Evolutionary conservation across 2,113 vertebrate species (phyloP), one percentile per base, ranked within the genome.

Genomic region (Engystomops pustulosus): DNA sequence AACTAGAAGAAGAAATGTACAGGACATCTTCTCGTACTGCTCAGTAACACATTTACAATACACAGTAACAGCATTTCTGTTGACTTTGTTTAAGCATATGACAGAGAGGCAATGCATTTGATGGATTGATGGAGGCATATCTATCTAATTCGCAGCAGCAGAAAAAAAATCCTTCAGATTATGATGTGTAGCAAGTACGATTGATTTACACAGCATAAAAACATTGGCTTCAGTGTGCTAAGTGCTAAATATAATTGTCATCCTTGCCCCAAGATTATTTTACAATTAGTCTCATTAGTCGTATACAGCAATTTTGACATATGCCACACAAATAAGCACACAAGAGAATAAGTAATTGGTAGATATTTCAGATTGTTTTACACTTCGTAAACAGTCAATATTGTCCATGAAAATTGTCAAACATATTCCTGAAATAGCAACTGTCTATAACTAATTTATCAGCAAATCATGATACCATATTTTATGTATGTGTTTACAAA

Each of bases 181-280:
- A 75, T 34, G 72, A 53, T 34, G 47, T 75, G 72, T 30, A 75
- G 45, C 51, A 32, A 75, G 47, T 51, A 75, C 72, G 53, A 49
- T 10, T 53, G 45, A 75, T 47, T 75, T 47, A 74, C 71, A 62
- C 58, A 15, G 58, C 6, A 6, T 51, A 30, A 51, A 45, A 27
- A 27, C 41, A 27, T 27, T 7, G 38, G n/a, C 41, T 72, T 14
- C 41, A 25, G 3, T 14, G 20, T 44, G 67, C 68, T 36, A 23
- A 23, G 32, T 45, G 41, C n/a, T 45, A 25, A 41, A 15, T 25
- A 71, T 25, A 71, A 71, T 45, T 71, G 69, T 71, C 5, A 45
- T 71, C 4, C 69, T 23, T 15, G 14, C 69, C 20, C 34, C 3
- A 45, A 15, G 11, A 23, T 14, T 62, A 15, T 12, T 45, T 45